These are phyloP conservation scores for Rhombomys opimus DNA, from an alignment of 2,113 vertebrate species.

Conservation along the genomic window DNA sequence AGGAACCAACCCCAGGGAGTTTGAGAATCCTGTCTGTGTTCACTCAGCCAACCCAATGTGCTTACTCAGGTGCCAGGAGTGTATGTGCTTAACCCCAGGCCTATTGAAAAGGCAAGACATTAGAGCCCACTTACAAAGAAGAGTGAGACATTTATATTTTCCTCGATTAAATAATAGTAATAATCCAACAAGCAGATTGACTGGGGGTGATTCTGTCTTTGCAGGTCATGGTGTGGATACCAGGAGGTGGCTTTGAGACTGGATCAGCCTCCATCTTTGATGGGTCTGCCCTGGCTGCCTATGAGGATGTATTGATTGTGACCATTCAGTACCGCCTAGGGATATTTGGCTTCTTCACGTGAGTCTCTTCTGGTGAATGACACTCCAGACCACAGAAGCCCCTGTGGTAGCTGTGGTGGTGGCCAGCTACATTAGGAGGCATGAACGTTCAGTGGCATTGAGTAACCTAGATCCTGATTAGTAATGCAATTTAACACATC, in stretches of 20 bases:
- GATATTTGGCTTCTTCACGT: constrained; percentile 81
- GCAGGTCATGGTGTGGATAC: constrained; percentile 82
- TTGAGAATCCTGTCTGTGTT: neutral
- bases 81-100: neutral
- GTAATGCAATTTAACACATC: neutral
- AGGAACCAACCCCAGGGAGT: neutral
- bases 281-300: constrained; percentile 72
- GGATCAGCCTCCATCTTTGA: constrained; percentile 76
- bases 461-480: neutral
- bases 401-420: neutral
- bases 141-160: neutral
- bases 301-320: constrained; percentile 69
- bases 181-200: neutral
- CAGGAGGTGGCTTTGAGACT: constrained; percentile 50
- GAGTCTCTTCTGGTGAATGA: constrained; percentile 17
- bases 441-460: neutral
- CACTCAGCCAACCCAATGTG: neutral
- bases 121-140: neutral
- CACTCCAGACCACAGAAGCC: neutral
- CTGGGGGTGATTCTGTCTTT: neutral
- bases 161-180: neutral
- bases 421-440: neutral
- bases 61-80: neutral
- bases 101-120: neutral
- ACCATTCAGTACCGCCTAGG: constrained; percentile 72